Evolutionary conservation across 1,140 invertebrate genomes (phyloP).

Genomic region (Potamilus streckersoni): DNA sequence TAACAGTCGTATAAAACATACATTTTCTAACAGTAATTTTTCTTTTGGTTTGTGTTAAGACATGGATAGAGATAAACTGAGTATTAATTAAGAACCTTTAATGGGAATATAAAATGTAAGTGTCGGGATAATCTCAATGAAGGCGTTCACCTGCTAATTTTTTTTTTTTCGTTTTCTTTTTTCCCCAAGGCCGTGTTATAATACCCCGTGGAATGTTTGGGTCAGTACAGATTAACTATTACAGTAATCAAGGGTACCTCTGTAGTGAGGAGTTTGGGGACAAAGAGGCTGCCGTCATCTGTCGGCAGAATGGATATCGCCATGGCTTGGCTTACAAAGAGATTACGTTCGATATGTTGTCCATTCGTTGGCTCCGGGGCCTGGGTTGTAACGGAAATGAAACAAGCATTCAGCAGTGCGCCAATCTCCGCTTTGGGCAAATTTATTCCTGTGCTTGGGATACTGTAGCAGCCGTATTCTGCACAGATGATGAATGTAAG

Average conservation of each 20-base stretch:
- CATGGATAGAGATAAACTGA: no score
- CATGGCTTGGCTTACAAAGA: conserved; percentile 21
- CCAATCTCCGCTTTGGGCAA: conserved; percentile 10
- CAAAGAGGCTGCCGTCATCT: conserved; percentile 36
- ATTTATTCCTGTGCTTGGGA: conserved; percentile 23
- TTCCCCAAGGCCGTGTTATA: no score
- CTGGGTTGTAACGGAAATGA: conserved; percentile 25
- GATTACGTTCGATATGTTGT: background rate
- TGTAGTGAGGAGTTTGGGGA: conserved; percentile 36
- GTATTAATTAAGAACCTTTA: no score
- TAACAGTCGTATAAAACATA: no score
- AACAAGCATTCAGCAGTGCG: conserved; percentile 11
- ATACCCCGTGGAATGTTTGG: no score
- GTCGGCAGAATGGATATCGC: conserved; percentile 29
- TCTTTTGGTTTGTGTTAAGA: no score
- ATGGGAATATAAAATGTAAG: no score
- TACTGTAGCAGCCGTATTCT: conserved; percentile 25
- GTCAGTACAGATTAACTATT: conserved; percentile 7
- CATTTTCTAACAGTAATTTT: no score
- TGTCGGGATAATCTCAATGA: no score
- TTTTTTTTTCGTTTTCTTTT: no score
- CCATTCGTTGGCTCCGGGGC: conserved; percentile 22
- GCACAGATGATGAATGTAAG: conserved; percentile 20
- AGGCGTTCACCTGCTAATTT: no score
- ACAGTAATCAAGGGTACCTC: conserved; percentile 19